These are phyloP conservation scores for Periophthalmodon schlosseri DNA, from an alignment of 2,113 vertebrate genomes.

Conservation along the genomic window DNA sequence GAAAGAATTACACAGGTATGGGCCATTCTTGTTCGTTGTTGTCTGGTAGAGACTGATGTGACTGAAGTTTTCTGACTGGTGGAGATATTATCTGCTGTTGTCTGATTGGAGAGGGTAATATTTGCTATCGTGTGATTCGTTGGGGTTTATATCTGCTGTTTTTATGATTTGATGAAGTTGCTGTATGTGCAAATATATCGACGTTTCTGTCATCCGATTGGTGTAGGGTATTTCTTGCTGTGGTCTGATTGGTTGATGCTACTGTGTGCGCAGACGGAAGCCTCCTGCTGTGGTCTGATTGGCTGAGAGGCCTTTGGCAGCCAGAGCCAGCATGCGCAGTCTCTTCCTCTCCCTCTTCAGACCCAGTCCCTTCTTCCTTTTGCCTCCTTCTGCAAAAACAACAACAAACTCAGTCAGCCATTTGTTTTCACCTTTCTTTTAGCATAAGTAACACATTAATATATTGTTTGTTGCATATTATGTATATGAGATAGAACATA, in stretches of 20 bases:
- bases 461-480: no score
- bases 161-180: not conserved
- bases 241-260: not conserved
- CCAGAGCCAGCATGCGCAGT: slow-evolving; percentile 24
- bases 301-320: not conserved
- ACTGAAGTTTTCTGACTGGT: no score
- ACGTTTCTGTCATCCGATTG: not conserved
- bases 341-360: slow-evolving; percentile 48
- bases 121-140: no score
- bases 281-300: slow-evolving; percentile 20
- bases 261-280: not conserved
- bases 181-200: not conserved
- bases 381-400: slow-evolving; percentile 50
- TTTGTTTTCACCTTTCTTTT: not conserved
- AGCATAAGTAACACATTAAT: not conserved
- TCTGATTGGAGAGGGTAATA: no score
- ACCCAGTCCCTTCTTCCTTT: slow-evolving; percentile 39
- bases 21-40: no score
- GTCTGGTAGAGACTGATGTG: no score
- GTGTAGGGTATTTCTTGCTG: not conserved
- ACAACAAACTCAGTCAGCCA: not conserved
- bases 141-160: not conserved
- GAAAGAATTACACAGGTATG: no score
- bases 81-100: no score
- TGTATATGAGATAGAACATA: no score